Evolutionary conservation across 2,113 vertebrate species (phyloP).

Genomic region (Macaca fascicularis): DNA sequence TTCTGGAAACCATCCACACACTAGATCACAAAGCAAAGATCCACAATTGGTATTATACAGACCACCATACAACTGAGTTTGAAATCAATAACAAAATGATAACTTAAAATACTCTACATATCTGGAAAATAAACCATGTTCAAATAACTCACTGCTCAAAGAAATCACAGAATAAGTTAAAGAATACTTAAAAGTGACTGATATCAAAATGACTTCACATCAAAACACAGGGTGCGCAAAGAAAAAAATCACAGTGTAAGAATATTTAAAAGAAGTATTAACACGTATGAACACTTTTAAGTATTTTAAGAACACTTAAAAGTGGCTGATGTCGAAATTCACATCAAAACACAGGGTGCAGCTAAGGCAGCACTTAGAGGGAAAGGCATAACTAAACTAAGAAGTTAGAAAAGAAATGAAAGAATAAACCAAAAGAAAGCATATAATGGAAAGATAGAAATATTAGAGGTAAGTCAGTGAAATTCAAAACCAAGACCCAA

Average conservation of each 20-base stretch:
- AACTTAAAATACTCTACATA: not conserved
- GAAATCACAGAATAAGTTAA: not conserved
- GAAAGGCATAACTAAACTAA: accelerated
- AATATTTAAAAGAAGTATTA: too few relatives aligned
- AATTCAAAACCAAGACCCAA: not conserved
- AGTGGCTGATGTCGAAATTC: not conserved
- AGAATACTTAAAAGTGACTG: not conserved
- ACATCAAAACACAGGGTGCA: not conserved
- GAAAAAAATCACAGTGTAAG: too few relatives aligned
- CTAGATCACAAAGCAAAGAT: not conserved
- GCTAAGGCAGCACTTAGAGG: not conserved
- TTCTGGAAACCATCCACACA: not conserved
- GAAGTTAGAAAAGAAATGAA: not conserved
- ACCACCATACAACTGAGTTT: not conserved
- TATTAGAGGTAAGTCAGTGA: not conserved
- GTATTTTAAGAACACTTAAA: too few relatives aligned
- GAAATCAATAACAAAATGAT: not conserved
- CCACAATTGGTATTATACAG: accelerated
- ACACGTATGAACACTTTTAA: too few relatives aligned
- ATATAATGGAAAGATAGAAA: accelerated
- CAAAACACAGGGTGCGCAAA: not conserved
- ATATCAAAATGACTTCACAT: not conserved
- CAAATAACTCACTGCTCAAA: not conserved
- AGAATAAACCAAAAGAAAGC: not conserved
- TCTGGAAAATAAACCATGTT: not conserved